Evolutionary conservation across 2,888 invertebrate species (phyloP).

Genomic region (Microctonus brassicae): DNA sequence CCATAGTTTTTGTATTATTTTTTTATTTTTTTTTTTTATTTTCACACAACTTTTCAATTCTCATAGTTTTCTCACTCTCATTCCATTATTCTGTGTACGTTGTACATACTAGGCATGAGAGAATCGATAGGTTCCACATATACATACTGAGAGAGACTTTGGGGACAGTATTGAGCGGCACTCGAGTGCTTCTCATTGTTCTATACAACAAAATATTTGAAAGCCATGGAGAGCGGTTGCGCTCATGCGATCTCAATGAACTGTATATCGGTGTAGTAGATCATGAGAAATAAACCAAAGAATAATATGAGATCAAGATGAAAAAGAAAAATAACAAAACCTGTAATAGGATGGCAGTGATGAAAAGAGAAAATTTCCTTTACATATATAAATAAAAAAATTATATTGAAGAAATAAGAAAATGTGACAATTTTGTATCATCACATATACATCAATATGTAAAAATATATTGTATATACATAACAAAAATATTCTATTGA

Average conservation of each 20-base stretch:
- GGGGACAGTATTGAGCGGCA: not conserved
- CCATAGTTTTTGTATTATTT: no score
- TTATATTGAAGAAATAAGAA: not conserved
- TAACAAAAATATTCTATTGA: no score
- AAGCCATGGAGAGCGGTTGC: not conserved
- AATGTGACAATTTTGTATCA: not conserved
- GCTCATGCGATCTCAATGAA: not conserved
- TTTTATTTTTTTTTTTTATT: not conserved
- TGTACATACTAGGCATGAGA: not conserved
- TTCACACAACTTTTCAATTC: slow-evolving; percentile 4
- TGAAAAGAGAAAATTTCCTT: no score
- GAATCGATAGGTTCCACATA: not conserved
- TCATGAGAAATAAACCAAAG: not conserved
- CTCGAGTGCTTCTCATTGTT: slow-evolving; percentile 2
- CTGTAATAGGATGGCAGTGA: not conserved
- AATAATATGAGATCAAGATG: not conserved
- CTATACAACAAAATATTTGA: not conserved
- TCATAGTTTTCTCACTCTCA: not conserved
- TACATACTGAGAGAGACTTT: not conserved
- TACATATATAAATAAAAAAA: not conserved
- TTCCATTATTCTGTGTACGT: not conserved
- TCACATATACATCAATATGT: not conserved
- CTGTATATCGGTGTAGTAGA: not conserved
- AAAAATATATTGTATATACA: not conserved
- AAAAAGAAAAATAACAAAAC: not conserved